phyloP scores from a whole-genome alignment of 2,113 vertebrate species.

The Phaetusa simplex region DNA sequence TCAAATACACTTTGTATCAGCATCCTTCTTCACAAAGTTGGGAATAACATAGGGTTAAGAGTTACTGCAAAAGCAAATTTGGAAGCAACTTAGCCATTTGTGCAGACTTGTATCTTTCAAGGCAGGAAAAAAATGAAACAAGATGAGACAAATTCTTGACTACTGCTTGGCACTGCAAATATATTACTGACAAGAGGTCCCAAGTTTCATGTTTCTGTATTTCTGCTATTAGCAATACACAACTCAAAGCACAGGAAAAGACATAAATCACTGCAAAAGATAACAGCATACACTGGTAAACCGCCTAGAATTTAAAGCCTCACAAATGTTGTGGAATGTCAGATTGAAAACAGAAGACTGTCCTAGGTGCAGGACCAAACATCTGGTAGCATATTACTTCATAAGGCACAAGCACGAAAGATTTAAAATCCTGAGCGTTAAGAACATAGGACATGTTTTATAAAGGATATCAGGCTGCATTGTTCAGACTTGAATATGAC shows the following conservation, averaged over 20 bases:
- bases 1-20: neutral
- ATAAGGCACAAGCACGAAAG: neutral
- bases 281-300: neutral
- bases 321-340: neutral
- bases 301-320: neutral
- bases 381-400: neutral
- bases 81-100: neutral
- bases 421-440: neutral
- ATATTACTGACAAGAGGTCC: neutral
- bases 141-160: conserved; percentile 26
- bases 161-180: conserved; percentile 9
- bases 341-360: neutral
- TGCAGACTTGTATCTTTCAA: conserved; percentile 5
- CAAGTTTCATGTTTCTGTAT: neutral
- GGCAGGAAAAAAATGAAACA: neutral
- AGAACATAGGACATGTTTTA: neutral
- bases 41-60: neutral
- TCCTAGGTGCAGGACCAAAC: conserved; percentile 5
- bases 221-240: neutral
- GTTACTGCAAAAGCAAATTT: neutral
- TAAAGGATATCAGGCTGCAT: neutral
- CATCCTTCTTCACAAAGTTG: neutral
- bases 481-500: conserved; percentile 9
- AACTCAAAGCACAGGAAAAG: neutral
- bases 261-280: conserved; percentile 21